Evolutionary conservation across 92 coral and sea anemone genomes (phyloP), one percentile per base, ranked within the genome.

Genomic region (Paragorgia papillata): DNA sequence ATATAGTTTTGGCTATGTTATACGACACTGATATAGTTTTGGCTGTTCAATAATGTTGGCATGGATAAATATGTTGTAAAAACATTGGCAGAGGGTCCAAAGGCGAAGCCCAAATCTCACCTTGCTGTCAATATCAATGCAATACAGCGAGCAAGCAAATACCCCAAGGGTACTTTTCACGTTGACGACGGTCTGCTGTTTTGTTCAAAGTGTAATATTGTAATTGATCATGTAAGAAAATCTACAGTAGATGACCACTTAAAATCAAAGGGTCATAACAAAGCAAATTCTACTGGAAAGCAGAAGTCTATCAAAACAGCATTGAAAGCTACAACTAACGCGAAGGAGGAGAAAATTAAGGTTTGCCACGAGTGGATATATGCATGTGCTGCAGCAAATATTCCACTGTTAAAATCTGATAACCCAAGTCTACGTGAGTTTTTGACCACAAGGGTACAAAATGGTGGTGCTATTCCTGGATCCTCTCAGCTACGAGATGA

Each of bases 331-430:
- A 29, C 28, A 17, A 67, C 32, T 33, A 29, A 71, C 37, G 65
- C 78, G 53, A 71, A 71, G 49, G 60, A 43, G 49, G 87, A 83
- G 39, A 82, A 82, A 31, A 83, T 78, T 12, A 74, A 65, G 61
- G 62, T 83, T 15, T 88, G 86, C 49, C 88, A 83, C 12, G 85
- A 80, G 58, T 87, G 88, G 91, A 79, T 84, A 17, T 79, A 44
- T 17, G 85, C 55, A 25, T 87, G 88, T 30, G 32, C 80, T 1
- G 88, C 88, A 7, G 79, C 83, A 6, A 87, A 88, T 32, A 88
- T 84, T 61, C 88, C 91, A 28, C 51, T 88, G 26, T 41, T 75
- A 55, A 88, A 88, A 76, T 75, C 89, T 0, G 80, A 88, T 56
- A 88, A 80, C 69, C 53, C 81, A 0, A 48, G 18, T 4, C 7